phyloP scores from a whole-genome alignment of 1,140 invertebrate species.

The Popillia japonica region DNA sequence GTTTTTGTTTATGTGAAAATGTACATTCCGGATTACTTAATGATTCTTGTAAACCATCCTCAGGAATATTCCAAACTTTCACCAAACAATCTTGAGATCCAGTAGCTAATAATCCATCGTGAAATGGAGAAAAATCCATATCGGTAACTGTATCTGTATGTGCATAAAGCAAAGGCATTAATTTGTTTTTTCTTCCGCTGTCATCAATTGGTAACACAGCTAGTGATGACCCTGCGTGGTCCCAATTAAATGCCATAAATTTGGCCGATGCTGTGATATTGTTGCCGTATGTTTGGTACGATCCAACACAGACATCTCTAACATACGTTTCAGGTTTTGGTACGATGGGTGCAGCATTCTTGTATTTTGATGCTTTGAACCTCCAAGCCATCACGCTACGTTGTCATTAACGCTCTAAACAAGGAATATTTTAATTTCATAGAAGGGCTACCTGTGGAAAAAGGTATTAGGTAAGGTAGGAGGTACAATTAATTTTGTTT shows the following conservation, averaged over 20 bases:
- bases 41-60: slow-evolving; percentile 79
- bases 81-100: slow-evolving; percentile 91
- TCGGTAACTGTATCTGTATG: slow-evolving; percentile 93
- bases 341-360: slow-evolving; percentile 93
- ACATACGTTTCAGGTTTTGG: slow-evolving; percentile 92
- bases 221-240: slow-evolving; percentile 85
- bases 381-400: slow-evolving; percentile 82
- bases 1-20: slow-evolving; percentile 80
- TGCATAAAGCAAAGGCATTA: slow-evolving; percentile 83
- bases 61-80: slow-evolving; percentile 87
- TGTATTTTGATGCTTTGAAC: slow-evolving; percentile 96
- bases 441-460: neutral
- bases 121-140: slow-evolving; percentile 94
- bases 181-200: slow-evolving; percentile 85
- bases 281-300: slow-evolving; percentile 92
- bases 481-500: neutral
- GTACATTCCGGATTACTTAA: slow-evolving; percentile 80
- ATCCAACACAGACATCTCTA: slow-evolving; percentile 86
- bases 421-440: slow-evolving; percentile 23
- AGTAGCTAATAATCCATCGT: slow-evolving; percentile 89
- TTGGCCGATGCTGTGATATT: slow-evolving; percentile 91
- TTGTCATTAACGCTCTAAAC: neutral
- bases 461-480: neutral
- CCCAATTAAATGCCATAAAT: slow-evolving; percentile 94
- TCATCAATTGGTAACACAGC: slow-evolving; percentile 86